These are phyloP conservation scores for Coenonympha glycerion DNA, from an alignment of 2,888 invertebrate species.

Conservation along the genomic window DNA sequence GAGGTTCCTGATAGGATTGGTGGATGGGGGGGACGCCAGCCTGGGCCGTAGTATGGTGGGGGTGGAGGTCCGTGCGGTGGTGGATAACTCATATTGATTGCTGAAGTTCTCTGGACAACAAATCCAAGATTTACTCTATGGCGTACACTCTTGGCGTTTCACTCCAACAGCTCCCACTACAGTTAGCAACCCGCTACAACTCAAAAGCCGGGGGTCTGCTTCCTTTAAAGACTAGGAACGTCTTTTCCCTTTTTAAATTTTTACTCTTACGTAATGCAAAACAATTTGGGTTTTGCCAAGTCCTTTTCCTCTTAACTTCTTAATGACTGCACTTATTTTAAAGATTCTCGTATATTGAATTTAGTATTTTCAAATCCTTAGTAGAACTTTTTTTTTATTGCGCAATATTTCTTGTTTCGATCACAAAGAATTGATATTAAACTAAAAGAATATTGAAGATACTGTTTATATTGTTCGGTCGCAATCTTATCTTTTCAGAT, in stretches of 20 bases:
- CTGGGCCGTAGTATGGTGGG: constrained; percentile 44
- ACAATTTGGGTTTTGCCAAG: background rate
- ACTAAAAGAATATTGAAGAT: background rate
- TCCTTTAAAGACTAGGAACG: too few species aligned
- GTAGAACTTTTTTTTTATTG: background rate
- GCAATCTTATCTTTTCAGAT: constrained; percentile 20
- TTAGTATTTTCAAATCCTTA: background rate
- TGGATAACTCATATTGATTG: constrained; percentile 48
- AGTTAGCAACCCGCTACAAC: too few species aligned
- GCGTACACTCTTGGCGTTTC: too few species aligned
- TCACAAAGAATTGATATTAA: background rate
- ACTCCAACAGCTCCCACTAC: too few species aligned
- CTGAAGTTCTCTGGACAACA: constrained; percentile 5
- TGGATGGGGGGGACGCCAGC: constrained; percentile 23
- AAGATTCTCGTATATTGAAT: background rate
- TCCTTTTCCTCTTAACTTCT: background rate
- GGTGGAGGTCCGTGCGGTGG: constrained; percentile 38
- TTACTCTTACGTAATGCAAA: background rate
- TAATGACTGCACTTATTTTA: background rate
- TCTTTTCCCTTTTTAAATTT: too few species aligned
- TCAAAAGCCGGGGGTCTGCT: too few species aligned
- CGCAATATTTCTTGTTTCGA: background rate
- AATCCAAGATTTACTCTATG: background rate
- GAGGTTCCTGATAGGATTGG: background rate
- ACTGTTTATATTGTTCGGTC: constrained; percentile 20